Conservation (phyloP, 2,888 invertebrate genomes). For the Erebia aethiops region DNA sequence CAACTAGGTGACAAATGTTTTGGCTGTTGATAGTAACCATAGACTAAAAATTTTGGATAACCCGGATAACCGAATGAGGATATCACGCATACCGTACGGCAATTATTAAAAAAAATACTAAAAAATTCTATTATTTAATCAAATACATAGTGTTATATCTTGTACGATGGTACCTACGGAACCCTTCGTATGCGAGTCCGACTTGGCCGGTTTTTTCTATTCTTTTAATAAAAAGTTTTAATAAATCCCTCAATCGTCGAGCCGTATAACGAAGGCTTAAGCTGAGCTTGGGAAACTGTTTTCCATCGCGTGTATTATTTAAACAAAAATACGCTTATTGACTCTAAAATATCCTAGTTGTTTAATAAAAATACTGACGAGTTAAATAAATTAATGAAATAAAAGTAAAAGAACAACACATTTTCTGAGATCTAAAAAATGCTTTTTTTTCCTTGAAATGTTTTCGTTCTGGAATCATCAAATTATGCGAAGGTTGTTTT, state of each 20-base stretch:
- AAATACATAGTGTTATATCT: too few relatives aligned
- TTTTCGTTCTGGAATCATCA: conserved; percentile 10
- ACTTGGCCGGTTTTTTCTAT: background rate
- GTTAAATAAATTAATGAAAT: background rate
- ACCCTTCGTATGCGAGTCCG: too few relatives aligned
- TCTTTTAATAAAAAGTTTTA: background rate
- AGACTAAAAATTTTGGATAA: too few relatives aligned
- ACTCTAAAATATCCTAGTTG: background rate
- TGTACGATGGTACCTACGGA: too few relatives aligned
- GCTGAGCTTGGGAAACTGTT: conserved; percentile 2
- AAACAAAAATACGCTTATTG: background rate
- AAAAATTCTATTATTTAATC: too few relatives aligned
- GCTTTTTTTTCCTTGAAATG: conserved; percentile 9
- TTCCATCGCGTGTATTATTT: conserved; percentile 1
- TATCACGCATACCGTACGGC: too few relatives aligned
- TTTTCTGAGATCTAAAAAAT: background rate
- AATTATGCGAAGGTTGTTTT: conserved; percentile 22
- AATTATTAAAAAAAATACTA: too few relatives aligned
- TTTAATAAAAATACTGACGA: background rate
- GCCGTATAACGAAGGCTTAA: background rate
- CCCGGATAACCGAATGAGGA: too few relatives aligned
- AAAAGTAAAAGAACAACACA: background rate
- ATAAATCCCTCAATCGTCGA: conserved; percentile 6
- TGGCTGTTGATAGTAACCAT: too few relatives aligned
- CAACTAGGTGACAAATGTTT: too few relatives aligned